Conservation (phyloP, 2,113 vertebrate genomes). For the Elgaria multicarinata region DNA sequence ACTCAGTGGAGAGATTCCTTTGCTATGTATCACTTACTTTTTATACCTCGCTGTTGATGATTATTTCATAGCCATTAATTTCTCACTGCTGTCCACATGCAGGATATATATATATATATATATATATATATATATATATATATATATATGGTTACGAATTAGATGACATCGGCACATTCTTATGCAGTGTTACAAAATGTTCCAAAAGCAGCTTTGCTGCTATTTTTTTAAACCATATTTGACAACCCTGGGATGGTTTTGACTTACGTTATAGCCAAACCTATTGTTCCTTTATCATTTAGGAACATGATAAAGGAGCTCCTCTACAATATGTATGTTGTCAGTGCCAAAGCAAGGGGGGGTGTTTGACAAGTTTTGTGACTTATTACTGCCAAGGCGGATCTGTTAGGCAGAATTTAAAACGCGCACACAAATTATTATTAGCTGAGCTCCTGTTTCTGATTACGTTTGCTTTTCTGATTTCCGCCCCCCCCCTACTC, state of each 20-base stretch:
- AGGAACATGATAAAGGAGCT: slow-evolving; percentile 21
- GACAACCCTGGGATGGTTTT: slow-evolving; percentile 48
- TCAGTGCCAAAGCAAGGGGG: neutral
- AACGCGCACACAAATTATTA: neutral
- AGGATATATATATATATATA: slow-evolving; percentile 51
- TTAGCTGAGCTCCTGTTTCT: neutral
- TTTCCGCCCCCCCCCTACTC: too few relatives aligned
- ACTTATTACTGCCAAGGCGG: neutral
- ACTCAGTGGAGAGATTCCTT: slow-evolving; percentile 77
- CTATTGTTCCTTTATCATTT: slow-evolving; percentile 44
- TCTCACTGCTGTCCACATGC: slow-evolving; percentile 65
- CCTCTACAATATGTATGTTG: neutral
- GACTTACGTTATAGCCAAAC: slow-evolving; percentile 33
- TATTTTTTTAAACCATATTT: slow-evolving; percentile 56
- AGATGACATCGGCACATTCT: slow-evolving; percentile 69
- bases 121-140: slow-evolving; percentile 23
- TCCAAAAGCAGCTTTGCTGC: slow-evolving; percentile 51
- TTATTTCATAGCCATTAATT: slow-evolving; percentile 67
- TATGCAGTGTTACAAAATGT: slow-evolving; percentile 48
- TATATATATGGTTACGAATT: slow-evolving; percentile 45
- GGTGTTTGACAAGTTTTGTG: neutral
- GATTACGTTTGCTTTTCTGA: neutral
- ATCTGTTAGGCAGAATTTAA: neutral
- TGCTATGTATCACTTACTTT: slow-evolving; percentile 76
- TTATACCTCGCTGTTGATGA: slow-evolving; percentile 63